A percentile compares a stretch with the other conserved stretches of the same genome.
Evolutionary conservation across 1,140 invertebrate genomes (phyloP).

Genomic region (Paralvinella palmiformis): DNA sequence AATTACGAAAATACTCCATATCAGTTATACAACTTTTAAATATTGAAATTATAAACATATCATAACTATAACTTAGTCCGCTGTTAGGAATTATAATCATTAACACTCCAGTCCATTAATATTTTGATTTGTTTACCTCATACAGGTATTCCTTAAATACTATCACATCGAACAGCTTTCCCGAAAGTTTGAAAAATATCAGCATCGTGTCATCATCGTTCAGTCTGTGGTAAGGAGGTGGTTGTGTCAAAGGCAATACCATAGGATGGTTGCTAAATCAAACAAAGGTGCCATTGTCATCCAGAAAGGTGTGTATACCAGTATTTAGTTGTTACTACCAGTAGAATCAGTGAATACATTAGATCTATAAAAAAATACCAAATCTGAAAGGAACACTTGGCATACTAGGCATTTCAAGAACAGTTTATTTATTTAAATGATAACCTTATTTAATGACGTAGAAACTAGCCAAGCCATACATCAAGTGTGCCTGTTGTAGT

Average conservation of each 20-base stretch:
- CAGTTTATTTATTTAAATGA: neutral
- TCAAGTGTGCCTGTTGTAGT: neutral
- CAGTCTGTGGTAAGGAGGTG: slow-evolving; percentile 68
- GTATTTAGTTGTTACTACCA: neutral
- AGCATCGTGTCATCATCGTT: slow-evolving; percentile 63
- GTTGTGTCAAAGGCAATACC: slow-evolving; percentile 56
- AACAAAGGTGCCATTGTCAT: slow-evolving; percentile 49
- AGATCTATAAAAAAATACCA: neutral
- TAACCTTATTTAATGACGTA: neutral
- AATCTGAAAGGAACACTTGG: neutral
- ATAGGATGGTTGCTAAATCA: slow-evolving; percentile 50
- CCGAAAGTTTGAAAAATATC: slow-evolving; percentile 68
- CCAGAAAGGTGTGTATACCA: slow-evolving; percentile 30
- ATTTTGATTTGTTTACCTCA: slow-evolving; percentile 3
- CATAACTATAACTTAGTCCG: too few relatives aligned
- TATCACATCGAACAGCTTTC: slow-evolving; percentile 77
- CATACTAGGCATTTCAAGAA: neutral
- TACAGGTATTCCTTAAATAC: slow-evolving; percentile 74
- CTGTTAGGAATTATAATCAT: too few relatives aligned
- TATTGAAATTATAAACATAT: too few relatives aligned
- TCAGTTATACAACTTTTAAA: too few relatives aligned
- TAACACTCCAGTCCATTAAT: too few relatives aligned
- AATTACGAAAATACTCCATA: too few relatives aligned
- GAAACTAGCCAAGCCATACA: slow-evolving; percentile 9
- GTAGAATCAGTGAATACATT: neutral